Evolutionary conservation across 2,113 vertebrate genomes (phyloP).

Genomic region (Butorides virescens): DNA sequence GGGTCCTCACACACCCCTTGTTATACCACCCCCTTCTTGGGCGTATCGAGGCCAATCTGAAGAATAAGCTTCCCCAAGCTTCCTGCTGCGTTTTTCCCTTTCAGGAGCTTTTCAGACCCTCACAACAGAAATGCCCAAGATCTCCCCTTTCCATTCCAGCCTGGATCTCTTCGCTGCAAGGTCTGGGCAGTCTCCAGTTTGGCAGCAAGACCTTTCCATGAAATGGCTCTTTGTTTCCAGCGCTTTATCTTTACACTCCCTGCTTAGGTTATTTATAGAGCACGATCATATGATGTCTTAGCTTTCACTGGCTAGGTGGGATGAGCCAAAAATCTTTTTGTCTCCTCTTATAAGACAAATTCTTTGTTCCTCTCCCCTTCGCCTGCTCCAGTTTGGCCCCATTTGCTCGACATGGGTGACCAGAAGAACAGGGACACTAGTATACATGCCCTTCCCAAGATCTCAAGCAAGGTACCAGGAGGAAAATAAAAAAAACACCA

Average conservation of each 20-base stretch:
- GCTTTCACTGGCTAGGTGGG: background rate
- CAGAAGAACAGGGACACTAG: accelerated
- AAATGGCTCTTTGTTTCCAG: background rate
- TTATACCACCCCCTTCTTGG: background rate
- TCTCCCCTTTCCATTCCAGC: background rate
- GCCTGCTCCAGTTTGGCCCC: background rate
- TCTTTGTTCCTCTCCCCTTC: background rate
- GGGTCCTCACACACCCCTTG: background rate
- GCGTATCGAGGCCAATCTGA: background rate
- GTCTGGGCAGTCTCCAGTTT: background rate
- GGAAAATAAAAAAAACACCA: too few species aligned
- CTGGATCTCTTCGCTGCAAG: accelerated
- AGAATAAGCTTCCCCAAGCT: background rate
- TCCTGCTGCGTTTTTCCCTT: background rate
- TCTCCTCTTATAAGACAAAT: background rate
- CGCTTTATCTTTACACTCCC: background rate
- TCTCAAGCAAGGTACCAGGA: background rate
- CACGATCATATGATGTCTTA: background rate
- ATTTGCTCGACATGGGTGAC: background rate
- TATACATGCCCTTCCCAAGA: background rate
- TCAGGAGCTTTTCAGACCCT: background rate
- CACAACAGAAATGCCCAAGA: background rate
- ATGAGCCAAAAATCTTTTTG: background rate
- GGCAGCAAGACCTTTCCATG: background rate
- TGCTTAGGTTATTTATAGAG: background rate